Evolutionary conservation across 2,797 vertebrate genomes (phyloP), one percentile per base, ranked within the genome.

Genomic region (Chelmon rostratus): DNA sequence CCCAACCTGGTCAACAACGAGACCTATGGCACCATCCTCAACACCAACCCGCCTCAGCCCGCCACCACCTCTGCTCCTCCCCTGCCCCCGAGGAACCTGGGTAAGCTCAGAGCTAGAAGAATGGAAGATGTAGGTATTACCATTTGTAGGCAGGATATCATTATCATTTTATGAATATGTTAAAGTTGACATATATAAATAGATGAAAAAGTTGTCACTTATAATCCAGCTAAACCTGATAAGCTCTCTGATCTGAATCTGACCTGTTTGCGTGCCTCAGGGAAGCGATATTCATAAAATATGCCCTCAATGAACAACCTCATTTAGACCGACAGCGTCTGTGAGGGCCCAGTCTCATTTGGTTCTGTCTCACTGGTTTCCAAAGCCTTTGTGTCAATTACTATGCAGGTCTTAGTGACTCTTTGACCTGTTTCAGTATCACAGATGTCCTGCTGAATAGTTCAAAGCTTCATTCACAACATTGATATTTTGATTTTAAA

Each of bases 1-100:
- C 97, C 97, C 72, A 99, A 91, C 92, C 91, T 99, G 88, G 89
- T 99, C 68, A 98, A 98, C 95, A 99, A 99, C 5, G 98, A 99
- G 94, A 99, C 98, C 0, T 99, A 99, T 0, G 98, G 98, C 88
- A 96, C 98, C 84, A 94, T 99, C 92, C 95, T 99, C 62, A 97
- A 95, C 63, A 84, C 94, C 93, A 96, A 90, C 83, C 90, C 94
- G 0, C 76, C 94, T 59, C 96, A 94, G 82, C 74, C 95, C 19
- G 59, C 91, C 67, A 74, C 90, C 89, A 73, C 85, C 23, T 83
- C 93, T 0, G 96, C 93, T 9, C 98, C 98, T 2, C 98, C 98
- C 0, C 94, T 99, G 64, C 98, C 98, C 16, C 98, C 98, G 0
- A 95, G 98, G 87, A 99, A 99, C 78, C 84, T 98, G 38, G 96